Base-by-base conservation (phyloP, 2,888 invertebrate genomes). In the Hanleya hanleyi region DNA sequence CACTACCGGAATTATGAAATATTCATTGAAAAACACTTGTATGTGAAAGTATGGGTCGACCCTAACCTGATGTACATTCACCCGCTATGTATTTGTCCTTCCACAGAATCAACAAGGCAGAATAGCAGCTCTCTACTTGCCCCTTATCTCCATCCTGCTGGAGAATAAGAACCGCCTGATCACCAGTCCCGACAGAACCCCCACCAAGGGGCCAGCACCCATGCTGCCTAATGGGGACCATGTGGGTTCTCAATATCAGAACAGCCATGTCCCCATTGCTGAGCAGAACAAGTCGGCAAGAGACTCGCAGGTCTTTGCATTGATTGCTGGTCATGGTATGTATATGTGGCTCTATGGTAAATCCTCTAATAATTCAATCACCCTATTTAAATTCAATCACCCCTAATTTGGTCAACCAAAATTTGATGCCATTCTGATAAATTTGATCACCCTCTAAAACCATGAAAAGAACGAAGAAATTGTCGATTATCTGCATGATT, bases 61-160 rank as follows among this genome's bases (percentile, higher is more conserved):
- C n/a, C n/a, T n/a, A n/a, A n/a, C n/a, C n/a, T n/a, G n/a, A n/a
- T n/a, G n/a, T n/a, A n/a, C n/a, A n/a, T n/a, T n/a, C n/a, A n/a
- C n/a, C n/a, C n/a, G n/a, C n/a, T n/a, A n/a, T 5, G 47, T 47
- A 1, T 2, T 7, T 22, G 22, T 7, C 47, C 22, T 2, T 18
- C 33, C 83, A 7, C 81, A 93, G 92, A 94, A 95, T 5, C 95
- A 86, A 87, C 92, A 95, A 86, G 94, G 95, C 6, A 92, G 98
- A 67, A 96, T 99, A 69, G 96, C 97, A 0, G 93, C 95, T 51
- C 92, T 99, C 36, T 99, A 99, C 90, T 94, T 97, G 70, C 98
- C 98, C 0, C 95, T 97, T 94, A 92, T 99, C 77, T 94, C 95
- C 4, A 94, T 98, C 70, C 95, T 97, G 0, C 92, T 96, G 88